phyloP scores from a whole-genome alignment of 2,113 vertebrate genomes.

The Gila orcuttii region DNA sequence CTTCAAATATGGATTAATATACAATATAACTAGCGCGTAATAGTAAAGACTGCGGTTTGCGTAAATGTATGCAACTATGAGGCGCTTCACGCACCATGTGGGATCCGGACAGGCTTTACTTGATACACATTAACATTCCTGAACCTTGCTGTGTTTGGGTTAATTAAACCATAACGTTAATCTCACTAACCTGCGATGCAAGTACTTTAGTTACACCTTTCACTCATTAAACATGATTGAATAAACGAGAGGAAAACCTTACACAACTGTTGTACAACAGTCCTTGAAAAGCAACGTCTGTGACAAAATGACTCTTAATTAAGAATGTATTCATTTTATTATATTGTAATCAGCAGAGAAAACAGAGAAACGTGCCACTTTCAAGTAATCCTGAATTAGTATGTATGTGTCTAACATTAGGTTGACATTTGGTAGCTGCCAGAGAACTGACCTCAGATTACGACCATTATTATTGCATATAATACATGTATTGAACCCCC shows the following conservation, averaged over 20 bases:
- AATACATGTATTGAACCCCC: background rate
- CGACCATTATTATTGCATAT: background rate
- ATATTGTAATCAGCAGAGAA: background rate
- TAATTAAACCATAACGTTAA: background rate
- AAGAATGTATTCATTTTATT: background rate
- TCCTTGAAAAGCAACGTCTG: background rate
- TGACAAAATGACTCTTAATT: background rate
- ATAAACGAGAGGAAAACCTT: background rate
- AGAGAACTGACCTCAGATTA: background rate
- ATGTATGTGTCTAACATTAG: background rate
- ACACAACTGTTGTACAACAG: background rate
- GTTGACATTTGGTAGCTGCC: constrained; percentile 15
- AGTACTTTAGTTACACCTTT: background rate
- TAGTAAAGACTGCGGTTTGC: background rate
- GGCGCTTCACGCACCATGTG: background rate
- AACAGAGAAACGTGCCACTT: background rate
- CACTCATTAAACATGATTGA: background rate
- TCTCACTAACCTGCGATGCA: background rate
- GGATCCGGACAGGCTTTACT: background rate
- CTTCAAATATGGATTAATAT: background rate
- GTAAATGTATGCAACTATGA: background rate
- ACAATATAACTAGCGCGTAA: background rate
- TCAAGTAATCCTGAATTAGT: background rate
- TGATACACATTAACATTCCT: background rate
- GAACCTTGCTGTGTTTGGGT: background rate